phyloP scores from a whole-genome alignment of 2,113 vertebrate genomes.

The Cynopterus brachyotis region DNA sequence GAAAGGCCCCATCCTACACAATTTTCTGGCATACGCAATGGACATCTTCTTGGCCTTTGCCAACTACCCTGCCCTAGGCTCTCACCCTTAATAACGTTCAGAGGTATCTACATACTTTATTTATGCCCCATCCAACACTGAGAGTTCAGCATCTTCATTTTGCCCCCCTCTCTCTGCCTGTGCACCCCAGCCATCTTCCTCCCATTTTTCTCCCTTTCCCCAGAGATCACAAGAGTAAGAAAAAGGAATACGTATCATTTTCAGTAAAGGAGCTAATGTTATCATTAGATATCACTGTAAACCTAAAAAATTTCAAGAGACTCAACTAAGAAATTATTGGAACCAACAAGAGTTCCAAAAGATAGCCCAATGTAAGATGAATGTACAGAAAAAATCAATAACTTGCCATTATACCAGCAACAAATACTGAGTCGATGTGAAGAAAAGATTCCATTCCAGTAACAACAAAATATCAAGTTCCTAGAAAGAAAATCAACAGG shows the following conservation, averaged over 20 bases:
- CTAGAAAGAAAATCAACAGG: background rate
- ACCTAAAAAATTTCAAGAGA: background rate
- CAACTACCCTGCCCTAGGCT: background rate
- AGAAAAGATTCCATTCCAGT: background rate
- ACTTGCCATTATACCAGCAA: background rate
- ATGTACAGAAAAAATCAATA: background rate
- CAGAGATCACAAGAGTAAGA: background rate
- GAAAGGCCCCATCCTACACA: background rate
- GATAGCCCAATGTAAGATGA: background rate
- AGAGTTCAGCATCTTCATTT: background rate
- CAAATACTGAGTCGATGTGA: background rate
- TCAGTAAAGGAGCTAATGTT: background rate
- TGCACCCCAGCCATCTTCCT: background rate
- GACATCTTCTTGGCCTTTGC: background rate
- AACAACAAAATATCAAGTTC: background rate
- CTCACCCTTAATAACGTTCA: background rate
- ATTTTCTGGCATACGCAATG: background rate
- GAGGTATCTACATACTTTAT: background rate
- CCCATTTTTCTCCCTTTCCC: background rate
- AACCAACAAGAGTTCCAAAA: background rate
- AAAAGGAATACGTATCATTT: background rate
- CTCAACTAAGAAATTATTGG: background rate
- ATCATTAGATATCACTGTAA: background rate
- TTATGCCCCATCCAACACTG: accelerated
- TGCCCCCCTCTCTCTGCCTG: too few relatives aligned